Conservation (phyloP, 2,113 vertebrate genomes). For the Glaucomys volans region DNA sequence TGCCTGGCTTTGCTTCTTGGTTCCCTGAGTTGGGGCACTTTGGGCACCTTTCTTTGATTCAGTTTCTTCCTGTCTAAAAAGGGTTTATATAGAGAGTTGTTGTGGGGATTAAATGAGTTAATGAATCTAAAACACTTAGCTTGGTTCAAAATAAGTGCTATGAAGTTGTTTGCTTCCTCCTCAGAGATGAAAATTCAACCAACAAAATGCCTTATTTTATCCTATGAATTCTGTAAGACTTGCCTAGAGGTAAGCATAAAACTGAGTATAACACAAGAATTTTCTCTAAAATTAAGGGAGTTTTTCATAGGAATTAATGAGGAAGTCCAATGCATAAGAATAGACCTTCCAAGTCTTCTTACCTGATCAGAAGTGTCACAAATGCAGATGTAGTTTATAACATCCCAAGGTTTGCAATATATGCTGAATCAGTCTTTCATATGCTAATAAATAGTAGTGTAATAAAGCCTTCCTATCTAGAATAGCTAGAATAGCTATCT, state of each 20-base stretch:
- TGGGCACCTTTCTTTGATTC: not conserved
- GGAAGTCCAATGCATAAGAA: not conserved
- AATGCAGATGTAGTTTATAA: not conserved
- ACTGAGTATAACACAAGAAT: not conserved
- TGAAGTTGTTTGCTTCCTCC: not conserved
- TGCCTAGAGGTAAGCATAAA: not conserved
- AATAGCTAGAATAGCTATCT: not conserved
- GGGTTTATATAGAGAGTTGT: not conserved
- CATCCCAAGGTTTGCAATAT: not conserved
- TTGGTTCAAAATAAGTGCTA: not conserved
- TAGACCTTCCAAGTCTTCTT: not conserved
- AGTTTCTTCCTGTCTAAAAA: not conserved
- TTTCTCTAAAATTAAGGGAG: not conserved
- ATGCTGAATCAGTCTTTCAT: not conserved
- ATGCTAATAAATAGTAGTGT: not conserved
- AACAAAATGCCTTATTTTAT: not conserved
- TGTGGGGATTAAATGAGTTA: slow-evolving; percentile 2
- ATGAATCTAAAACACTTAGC: not conserved
- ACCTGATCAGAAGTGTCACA: not conserved
- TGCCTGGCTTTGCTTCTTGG: not conserved
- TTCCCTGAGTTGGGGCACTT: not conserved
- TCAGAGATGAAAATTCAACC: not conserved
- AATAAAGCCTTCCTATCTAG: not conserved
- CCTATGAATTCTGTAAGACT: slow-evolving; percentile 10
- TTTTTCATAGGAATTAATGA: slow-evolving; percentile 17